phyloP scores from a whole-genome alignment of 2,113 vertebrate genomes.

The Lathamus discolor region DNA sequence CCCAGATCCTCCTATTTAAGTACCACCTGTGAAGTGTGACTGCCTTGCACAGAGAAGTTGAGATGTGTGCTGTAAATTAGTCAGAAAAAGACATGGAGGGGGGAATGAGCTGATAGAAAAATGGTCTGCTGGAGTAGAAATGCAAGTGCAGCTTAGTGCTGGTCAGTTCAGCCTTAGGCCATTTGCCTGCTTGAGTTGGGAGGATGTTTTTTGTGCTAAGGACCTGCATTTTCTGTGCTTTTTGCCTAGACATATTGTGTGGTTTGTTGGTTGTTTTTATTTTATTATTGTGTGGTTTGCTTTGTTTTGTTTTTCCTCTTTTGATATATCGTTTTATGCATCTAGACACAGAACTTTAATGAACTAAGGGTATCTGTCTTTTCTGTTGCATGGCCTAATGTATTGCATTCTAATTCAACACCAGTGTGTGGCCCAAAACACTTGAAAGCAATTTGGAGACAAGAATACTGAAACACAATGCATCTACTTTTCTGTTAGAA shows the following conservation, averaged over 20 bases:
- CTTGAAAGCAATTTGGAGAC: not conserved
- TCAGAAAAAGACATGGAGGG: accelerated
- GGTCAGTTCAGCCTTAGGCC: not conserved
- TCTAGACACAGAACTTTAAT: not conserved
- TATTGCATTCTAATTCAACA: not conserved
- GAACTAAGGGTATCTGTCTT: not conserved
- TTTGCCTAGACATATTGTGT: accelerated
- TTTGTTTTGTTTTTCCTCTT: not conserved
- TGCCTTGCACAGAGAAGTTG: not conserved
- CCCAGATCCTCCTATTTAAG: accelerated
- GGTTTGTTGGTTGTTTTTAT: not conserved
- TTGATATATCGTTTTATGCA: not conserved
- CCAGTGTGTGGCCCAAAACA: not conserved
- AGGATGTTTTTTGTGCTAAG: not conserved
- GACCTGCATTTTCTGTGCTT: not conserved
- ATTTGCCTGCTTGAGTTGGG: not conserved
- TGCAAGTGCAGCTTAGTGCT: not conserved
- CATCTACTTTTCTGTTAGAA: not conserved
- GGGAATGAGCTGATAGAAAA: not conserved
- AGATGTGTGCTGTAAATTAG: accelerated
- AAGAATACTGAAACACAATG: not conserved
- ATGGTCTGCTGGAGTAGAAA: not conserved
- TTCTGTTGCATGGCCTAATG: not conserved
- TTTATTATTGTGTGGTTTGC: not conserved
- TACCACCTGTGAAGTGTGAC: not conserved